Evolutionary conservation across 2,888 invertebrate species (phyloP).

Genomic region (Acanthococcus lagerstroemiae): DNA sequence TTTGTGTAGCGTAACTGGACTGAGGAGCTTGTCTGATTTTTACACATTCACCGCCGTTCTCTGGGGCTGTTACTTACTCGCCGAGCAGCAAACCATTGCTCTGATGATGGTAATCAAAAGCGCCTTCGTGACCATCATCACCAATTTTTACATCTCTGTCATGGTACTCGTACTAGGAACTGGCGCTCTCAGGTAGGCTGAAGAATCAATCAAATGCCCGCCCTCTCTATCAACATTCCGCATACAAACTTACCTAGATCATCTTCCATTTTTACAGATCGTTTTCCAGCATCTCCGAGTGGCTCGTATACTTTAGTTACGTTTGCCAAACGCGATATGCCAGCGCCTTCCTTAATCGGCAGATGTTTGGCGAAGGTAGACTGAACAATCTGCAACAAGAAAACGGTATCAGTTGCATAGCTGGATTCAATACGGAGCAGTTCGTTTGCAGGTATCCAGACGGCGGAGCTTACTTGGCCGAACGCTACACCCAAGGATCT

Average conservation of each 20-base stretch:
- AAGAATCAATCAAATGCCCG: background rate
- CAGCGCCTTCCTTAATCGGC: conserved; percentile 61
- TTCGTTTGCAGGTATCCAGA: conserved; percentile 56
- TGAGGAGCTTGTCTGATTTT: conserved; percentile 51
- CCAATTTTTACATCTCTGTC: conserved; percentile 66
- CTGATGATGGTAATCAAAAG: conserved; percentile 70
- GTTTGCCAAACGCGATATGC: conserved; percentile 70
- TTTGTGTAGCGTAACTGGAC: conserved; percentile 48
- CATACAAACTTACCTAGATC: background rate
- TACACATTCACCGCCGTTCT: conserved; percentile 59
- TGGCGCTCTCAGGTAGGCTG: conserved; percentile 61
- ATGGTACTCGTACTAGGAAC: conserved; percentile 56
- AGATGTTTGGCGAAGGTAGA: conserved; percentile 49
- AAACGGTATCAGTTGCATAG: conserved; percentile 45
- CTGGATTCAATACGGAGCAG: conserved; percentile 41
- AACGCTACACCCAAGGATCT: conserved; percentile 54
- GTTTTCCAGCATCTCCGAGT: conserved; percentile 65
- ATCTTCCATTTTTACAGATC: conserved; percentile 47
- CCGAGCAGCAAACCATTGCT: conserved; percentile 75
- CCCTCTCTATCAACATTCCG: background rate
- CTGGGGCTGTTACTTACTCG: conserved; percentile 75
- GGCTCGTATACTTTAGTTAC: conserved; percentile 70
- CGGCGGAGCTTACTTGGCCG: conserved; percentile 60
- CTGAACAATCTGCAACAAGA: conserved; percentile 31
- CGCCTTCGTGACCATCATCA: conserved; percentile 63